phyloP scores from a whole-genome alignment of 2,113 vertebrate species.

The Calonectris borealis region DNA sequence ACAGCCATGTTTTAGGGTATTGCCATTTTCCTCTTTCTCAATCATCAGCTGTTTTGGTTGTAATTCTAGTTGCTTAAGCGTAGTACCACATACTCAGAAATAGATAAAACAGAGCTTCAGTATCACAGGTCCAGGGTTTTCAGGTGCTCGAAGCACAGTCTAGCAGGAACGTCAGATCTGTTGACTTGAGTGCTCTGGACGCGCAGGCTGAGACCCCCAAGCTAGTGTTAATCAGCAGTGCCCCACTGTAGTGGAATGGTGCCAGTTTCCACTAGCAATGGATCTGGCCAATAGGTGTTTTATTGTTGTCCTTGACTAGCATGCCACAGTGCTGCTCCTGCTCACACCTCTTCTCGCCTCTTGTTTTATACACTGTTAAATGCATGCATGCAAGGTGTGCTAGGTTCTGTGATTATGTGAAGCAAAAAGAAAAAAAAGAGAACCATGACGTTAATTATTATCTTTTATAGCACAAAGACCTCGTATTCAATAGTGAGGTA shows the following conservation, averaged over 20 bases:
- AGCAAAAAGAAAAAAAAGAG: background rate
- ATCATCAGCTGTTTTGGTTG: conserved; percentile 54
- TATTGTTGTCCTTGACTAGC: conserved; percentile 63
- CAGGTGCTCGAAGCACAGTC: background rate
- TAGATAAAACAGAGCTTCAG: conserved; percentile 55
- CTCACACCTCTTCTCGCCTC: background rate
- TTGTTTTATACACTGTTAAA: background rate
- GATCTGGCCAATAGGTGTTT: conserved; percentile 5
- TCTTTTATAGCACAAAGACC: background rate
- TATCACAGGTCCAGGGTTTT: conserved; percentile 42
- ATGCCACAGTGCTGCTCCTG: conserved; percentile 79
- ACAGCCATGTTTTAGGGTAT: conserved; percentile 68
- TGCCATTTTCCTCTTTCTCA: conserved; percentile 66
- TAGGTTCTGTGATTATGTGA: background rate
- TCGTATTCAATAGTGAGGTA: background rate
- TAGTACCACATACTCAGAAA: conserved; percentile 47
- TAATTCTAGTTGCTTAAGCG: conserved; percentile 50
- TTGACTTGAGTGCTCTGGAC: background rate
- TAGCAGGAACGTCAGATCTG: background rate
- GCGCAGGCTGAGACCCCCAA: background rate
- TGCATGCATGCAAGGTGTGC: background rate
- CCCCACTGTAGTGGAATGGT: background rate
- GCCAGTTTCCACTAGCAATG: background rate
- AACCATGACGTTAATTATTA: background rate
- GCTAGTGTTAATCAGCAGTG: background rate